Conservation (phyloP, 2,888 invertebrate genomes). For the Theodoxus fluviatilis region DNA sequence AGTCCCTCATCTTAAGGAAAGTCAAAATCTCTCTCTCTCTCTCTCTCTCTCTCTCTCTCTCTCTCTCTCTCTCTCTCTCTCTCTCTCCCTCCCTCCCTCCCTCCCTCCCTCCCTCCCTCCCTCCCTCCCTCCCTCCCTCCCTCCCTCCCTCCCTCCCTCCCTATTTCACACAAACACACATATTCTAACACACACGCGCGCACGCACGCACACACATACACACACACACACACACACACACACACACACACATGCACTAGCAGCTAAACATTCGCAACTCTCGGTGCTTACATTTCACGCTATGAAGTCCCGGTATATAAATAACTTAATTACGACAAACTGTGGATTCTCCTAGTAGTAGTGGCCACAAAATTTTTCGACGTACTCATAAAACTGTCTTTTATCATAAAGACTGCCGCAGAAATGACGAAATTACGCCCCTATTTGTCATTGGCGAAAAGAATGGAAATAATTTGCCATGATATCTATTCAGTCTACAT, state of each 20-base stretch:
- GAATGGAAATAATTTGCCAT: neutral
- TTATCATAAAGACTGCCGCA: too few relatives aligned
- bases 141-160: neutral
- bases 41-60: constrained; percentile 12
- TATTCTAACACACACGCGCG: neutral
- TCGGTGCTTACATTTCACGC: too few relatives aligned
- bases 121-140: neutral
- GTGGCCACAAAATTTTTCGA: too few relatives aligned
- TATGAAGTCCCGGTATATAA: too few relatives aligned
- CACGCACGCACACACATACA: constrained; percentile 18
- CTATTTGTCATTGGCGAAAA: too few relatives aligned
- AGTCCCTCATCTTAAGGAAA: neutral
- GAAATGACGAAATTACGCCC: too few relatives aligned
- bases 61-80: neutral
- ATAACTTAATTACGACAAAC: too few relatives aligned
- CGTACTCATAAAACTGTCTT: too few relatives aligned
- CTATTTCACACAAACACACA: neutral
- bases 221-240: constrained; percentile 14
- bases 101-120: neutral
- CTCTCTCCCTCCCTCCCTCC: neutral
- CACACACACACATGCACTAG: neutral
- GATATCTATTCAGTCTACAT: neutral
- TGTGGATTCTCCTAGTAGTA: too few relatives aligned
- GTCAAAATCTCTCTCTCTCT: neutral
- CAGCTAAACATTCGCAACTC: too few relatives aligned